Conservation (phyloP, 2,113 vertebrate genomes). For the Ranitomeya variabilis region DNA sequence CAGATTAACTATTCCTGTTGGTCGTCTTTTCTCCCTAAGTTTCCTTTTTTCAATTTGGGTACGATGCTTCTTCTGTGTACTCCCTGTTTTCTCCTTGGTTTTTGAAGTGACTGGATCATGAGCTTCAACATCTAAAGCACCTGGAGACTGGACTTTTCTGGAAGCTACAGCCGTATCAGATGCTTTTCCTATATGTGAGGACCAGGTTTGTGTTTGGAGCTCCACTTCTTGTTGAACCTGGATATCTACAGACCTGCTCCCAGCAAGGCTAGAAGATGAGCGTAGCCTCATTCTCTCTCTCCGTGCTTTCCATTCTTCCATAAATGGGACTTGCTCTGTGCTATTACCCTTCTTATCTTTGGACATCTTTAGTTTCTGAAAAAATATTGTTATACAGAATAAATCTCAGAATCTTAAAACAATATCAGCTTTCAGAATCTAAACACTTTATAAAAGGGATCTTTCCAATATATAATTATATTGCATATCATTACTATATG, state of each 20-base stretch:
- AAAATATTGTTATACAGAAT: neutral
- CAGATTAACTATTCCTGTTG: conserved; percentile 50
- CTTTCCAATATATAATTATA: neutral
- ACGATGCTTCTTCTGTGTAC: conserved; percentile 40
- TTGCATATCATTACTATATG: neutral
- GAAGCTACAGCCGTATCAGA: neutral
- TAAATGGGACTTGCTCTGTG: conserved; percentile 46
- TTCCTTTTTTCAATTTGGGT: conserved; percentile 56
- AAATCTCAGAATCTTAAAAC: neutral
- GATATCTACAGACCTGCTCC: conserved; percentile 24
- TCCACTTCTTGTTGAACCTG: conserved; percentile 32
- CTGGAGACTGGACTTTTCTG: neutral
- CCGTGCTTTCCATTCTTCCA: conserved; percentile 55
- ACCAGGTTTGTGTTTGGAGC: neutral
- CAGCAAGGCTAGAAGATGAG: conserved; percentile 35
- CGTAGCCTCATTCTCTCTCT: conserved; percentile 53
- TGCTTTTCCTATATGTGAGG: neutral
- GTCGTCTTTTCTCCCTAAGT: conserved; percentile 54
- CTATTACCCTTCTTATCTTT: conserved; percentile 15
- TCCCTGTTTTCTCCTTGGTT: conserved; percentile 49
- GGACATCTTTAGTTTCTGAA: conserved; percentile 41
- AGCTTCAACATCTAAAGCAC: neutral
- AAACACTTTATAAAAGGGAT: neutral
- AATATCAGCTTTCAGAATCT: neutral
- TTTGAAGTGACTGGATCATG: conserved; percentile 1